Base-by-base conservation (phyloP, 1,140 invertebrate species). In the Trichonephila clavata region DNA sequence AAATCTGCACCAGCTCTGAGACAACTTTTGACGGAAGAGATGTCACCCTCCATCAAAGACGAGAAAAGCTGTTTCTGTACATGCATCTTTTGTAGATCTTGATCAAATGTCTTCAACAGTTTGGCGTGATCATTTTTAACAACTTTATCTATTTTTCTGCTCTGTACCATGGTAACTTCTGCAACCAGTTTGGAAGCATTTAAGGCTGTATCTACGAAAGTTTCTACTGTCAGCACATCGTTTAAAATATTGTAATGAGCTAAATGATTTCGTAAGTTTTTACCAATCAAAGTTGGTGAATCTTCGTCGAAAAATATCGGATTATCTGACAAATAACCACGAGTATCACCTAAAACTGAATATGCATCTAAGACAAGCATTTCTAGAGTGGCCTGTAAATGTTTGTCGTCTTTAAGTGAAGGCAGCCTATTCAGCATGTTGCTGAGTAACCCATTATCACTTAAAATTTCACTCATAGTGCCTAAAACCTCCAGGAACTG, bases 331-430 rank as follows among this genome's bases (percentile, higher is more conserved):
- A 93, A 90, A 88, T 81, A 14, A 60, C n/a, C 20, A 4, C 27
- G 27, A 21, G 10, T n/a, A n/a, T 71, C 18, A 3, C 63, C 20
- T 39, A 90, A 39, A 63, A 94, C 43, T 13, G 86, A 90, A 68
- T 83, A 77, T 60, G 77, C 77, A 50, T 94, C 93, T 27, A 89
- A 65, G 14, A 90, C n/a, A 13, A 90, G 68, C 93, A 94, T 90
- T 63, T 94, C 93, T 80, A 94, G 27, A 57, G 81, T 14, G 63
- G 80, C 68, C 81, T 90, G 86, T 24, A 71, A 27, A 43, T 63
- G 59, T 63, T 90, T 57, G 24, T 89, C 61, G 20, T 24, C 83
- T 39, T 90, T 89, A 14, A 61, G 39, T 2, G 27, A 21, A 20
- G 32, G 24, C 13, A 71, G 24, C 20, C 32, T 87, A 71, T 93